These are phyloP conservation scores for Typhlomys cinereus DNA, from an alignment of 2,113 vertebrate genomes.

Conservation along the genomic window DNA sequence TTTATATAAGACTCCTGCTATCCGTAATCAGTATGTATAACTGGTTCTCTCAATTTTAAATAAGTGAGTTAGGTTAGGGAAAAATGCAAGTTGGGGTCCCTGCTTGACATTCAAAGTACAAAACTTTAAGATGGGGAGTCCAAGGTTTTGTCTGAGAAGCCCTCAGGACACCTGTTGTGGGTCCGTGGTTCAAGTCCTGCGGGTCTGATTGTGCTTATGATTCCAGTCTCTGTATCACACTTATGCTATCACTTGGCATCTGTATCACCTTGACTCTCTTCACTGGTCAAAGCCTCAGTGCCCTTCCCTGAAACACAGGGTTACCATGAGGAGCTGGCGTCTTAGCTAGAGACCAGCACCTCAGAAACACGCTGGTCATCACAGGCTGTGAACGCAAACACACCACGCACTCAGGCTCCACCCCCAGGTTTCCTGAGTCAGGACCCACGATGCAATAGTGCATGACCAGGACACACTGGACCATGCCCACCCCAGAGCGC, in stretches of 20 bases:
- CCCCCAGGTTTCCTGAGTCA: background rate
- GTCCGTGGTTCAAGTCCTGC: background rate
- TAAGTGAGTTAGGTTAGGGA: background rate
- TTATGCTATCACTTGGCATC: accelerated
- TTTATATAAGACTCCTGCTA: no score
- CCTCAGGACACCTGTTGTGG: background rate
- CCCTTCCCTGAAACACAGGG: background rate
- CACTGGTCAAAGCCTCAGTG: background rate
- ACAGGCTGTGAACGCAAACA: background rate
- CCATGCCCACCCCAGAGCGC: no score
- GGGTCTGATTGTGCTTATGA: background rate
- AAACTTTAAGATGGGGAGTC: background rate
- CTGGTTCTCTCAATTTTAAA: background rate
- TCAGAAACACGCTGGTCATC: accelerated
- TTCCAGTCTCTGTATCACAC: no score
- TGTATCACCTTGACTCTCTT: background rate
- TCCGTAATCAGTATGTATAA: no score
- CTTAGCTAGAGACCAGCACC: accelerated
- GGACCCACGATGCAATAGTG: background rate
- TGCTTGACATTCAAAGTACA: accelerated
- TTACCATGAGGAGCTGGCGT: accelerated
- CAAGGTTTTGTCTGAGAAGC: background rate
- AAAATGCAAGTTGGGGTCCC: background rate
- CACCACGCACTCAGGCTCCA: no score
- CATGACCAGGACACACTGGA: no score